Percentiles rank a stretch among this genome's conserved stretches.
phyloP scores from a whole-genome alignment of 2,797 vertebrate species.

The Phylloscopus collybita region DNA sequence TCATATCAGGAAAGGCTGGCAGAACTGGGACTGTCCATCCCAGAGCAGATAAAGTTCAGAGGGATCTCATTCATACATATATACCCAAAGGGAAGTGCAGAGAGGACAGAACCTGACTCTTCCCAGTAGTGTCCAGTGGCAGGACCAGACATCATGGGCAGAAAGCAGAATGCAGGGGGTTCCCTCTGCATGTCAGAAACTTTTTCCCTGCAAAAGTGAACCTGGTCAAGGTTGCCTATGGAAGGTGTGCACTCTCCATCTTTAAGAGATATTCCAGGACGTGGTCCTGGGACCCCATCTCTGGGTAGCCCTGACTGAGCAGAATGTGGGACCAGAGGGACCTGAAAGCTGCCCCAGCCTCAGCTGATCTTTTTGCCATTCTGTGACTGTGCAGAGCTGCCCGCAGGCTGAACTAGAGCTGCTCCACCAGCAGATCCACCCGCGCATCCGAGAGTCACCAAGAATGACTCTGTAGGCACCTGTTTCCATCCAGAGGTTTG shows the following conservation, averaged over 20 bases:
- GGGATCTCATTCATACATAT: neutral
- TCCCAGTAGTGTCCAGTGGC: neutral
- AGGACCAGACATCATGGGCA: neutral
- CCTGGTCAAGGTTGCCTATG: neutral
- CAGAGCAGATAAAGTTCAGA: neutral
- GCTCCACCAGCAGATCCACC: neutral
- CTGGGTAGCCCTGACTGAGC: neutral
- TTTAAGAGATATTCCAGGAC: neutral
- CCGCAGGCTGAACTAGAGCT: accelerated
- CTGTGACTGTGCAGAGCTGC: neutral
- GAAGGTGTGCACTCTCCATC: neutral
- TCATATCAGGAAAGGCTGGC: neutral
- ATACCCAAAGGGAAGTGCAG: neutral
- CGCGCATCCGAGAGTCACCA: accelerated
- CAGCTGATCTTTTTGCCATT: neutral
- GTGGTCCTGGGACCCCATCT: neutral
- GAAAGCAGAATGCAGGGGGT: neutral
- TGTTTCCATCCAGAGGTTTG: accelerated
- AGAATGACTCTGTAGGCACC: neutral
- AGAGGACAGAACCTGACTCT: neutral
- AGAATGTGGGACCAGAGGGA: neutral
- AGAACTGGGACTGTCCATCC: neutral
- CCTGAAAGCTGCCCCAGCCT: neutral
- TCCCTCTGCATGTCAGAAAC: neutral
- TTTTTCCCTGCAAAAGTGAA: neutral